Percentiles rank a stretch among this genome's conserved stretches.
These are phyloP conservation scores for Sialis lutaria DNA, from an alignment of 2,888 invertebrate genomes.

Conservation along the genomic window DNA sequence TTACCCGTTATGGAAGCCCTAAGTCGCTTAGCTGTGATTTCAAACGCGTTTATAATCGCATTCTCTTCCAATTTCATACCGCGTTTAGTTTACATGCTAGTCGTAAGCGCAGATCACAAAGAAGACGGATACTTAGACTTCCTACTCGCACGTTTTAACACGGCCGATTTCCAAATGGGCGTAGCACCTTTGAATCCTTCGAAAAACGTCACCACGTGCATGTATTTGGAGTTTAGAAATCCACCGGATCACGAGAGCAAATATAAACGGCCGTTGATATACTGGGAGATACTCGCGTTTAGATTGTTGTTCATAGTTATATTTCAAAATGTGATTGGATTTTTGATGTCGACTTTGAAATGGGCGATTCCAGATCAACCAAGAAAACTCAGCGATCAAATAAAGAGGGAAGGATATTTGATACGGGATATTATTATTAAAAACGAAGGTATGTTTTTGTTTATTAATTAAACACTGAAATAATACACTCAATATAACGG, in stretches of 20 bases:
- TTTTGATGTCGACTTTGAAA: constrained; percentile 51
- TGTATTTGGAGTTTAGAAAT: constrained; percentile 51
- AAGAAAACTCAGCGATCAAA: constrained; percentile 45
- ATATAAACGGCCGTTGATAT: constrained; percentile 45
- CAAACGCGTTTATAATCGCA: constrained; percentile 62
- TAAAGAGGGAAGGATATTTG: constrained; percentile 52
- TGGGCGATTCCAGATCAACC: constrained; percentile 68
- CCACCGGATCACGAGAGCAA: constrained; percentile 29
- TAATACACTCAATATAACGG: too few species aligned
- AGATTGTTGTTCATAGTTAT: constrained; percentile 58
- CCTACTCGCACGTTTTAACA: constrained; percentile 47
- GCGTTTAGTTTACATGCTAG: constrained; percentile 45
- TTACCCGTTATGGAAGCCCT: constrained; percentile 54
- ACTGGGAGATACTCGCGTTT: constrained; percentile 59
- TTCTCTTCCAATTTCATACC: constrained; percentile 75
- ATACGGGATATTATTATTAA: constrained; percentile 58
- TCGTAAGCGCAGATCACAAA: constrained; percentile 29
- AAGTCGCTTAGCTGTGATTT: constrained; percentile 56
- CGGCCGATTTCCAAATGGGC: constrained; percentile 34
- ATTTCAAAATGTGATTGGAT: constrained; percentile 62
- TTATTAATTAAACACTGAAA: too few species aligned
- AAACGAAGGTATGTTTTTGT: constrained; percentile 34
- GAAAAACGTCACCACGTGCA: constrained; percentile 35
- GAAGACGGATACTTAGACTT: constrained; percentile 50
- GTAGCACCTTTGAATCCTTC: constrained; percentile 35